Percentiles rank a stretch among this genome's conserved stretches.
Evolutionary conservation across 2,113 vertebrate species (phyloP).

Genomic region (Paratilapia polleni): DNA sequence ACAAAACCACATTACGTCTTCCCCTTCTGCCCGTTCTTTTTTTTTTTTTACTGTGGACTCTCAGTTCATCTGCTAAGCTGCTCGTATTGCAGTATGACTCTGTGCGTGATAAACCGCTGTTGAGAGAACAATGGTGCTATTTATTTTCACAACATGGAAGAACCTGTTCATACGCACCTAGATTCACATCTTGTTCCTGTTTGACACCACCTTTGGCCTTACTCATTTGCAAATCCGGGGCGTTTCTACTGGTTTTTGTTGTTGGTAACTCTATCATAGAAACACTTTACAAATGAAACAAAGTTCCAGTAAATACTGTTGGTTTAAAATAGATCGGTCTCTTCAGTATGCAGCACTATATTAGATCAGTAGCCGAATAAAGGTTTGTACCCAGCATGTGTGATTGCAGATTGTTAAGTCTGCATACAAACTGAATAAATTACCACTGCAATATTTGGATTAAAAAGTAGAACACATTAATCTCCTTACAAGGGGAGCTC

Average conservation of each 20-base stretch:
- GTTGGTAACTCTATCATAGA: slow-evolving; percentile 8
- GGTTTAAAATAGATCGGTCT: background rate
- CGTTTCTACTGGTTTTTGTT: slow-evolving; percentile 28
- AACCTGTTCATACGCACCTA: slow-evolving; percentile 47
- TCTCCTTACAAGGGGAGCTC: slow-evolving; percentile 13
- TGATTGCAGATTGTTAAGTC: background rate
- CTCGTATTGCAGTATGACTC: slow-evolving; percentile 43
- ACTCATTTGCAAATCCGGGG: slow-evolving; percentile 45
- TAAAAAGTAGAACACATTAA: slow-evolving; percentile 10
- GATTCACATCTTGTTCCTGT: slow-evolving; percentile 14
- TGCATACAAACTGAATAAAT: slow-evolving; percentile 10
- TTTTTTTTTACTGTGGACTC: slow-evolving; percentile 19
- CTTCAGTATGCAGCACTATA: background rate
- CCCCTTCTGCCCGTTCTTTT: slow-evolving; percentile 21
- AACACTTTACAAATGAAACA: slow-evolving; percentile 20
- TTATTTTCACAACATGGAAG: slow-evolving; percentile 56
- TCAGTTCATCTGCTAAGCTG: slow-evolving; percentile 51
- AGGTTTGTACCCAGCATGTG: background rate
- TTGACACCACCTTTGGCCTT: slow-evolving; percentile 27
- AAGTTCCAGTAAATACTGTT: slow-evolving; percentile 7
- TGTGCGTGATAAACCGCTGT: slow-evolving; percentile 57
- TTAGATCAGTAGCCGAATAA: background rate
- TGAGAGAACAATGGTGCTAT: slow-evolving; percentile 67
- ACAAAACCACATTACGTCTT: slow-evolving; percentile 34
- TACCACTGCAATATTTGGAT: background rate